Conservation (phyloP, 2,888 invertebrate species). For the Argyresthia albistria region DNA sequence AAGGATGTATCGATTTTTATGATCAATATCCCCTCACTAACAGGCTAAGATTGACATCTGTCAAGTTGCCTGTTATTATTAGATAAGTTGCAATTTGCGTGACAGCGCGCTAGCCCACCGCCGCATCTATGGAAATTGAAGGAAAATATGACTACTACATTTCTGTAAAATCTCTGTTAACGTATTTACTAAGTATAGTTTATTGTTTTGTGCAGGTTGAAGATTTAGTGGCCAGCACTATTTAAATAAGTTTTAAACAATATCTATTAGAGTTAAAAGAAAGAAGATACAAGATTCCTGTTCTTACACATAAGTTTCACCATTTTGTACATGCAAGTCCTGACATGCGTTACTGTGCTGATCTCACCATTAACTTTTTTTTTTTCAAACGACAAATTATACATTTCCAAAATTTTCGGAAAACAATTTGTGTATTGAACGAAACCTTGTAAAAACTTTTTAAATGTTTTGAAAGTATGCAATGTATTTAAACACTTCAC, state of each 20-base stretch:
- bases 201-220: slow-evolving; percentile 1
- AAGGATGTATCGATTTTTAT: too few species aligned
- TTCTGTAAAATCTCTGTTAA: background rate
- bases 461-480: slow-evolving; percentile 14
- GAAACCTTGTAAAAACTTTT: background rate
- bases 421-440: background rate
- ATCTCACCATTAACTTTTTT: background rate
- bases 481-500: slow-evolving; percentile 22
- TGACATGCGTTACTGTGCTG: background rate
- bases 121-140: too few species aligned
- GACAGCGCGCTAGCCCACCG: too few species aligned
- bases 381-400: background rate
- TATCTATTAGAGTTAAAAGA: background rate
- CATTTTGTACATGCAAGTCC: background rate
- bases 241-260: background rate
- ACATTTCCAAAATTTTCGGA: background rate
- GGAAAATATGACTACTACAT: too few species aligned
- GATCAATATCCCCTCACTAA: too few species aligned
- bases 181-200: background rate
- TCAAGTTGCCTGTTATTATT: too few species aligned
- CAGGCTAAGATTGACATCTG: too few species aligned
- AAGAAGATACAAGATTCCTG: background rate
- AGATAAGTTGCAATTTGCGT: too few species aligned
- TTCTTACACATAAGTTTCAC: background rate
- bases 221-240: slow-evolving; percentile 6